Conservation (phyloP, 2,888 invertebrate genomes). For the Diplazon laetatorius region DNA sequence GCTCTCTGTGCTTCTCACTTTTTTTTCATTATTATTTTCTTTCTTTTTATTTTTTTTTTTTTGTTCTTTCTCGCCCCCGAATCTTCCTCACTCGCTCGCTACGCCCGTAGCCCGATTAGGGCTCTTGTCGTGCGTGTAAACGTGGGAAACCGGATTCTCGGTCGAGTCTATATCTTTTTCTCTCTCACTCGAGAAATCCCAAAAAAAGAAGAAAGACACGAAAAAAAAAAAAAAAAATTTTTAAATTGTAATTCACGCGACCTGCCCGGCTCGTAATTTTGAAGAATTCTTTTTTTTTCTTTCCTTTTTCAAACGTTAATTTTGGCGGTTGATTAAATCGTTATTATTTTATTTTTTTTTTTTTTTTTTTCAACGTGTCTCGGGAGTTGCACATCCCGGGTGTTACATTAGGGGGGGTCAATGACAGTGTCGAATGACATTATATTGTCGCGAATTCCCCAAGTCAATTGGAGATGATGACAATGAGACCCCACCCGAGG, state of each 20-base stretch:
- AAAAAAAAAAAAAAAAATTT: too few species aligned
- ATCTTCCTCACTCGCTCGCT: conserved; percentile 30
- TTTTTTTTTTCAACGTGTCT: conserved; percentile 15
- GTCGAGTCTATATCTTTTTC: conserved; percentile 53
- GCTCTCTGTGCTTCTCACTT: conserved; percentile 43
- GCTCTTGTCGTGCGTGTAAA: conserved; percentile 69
- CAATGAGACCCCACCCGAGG: conserved; percentile 62
- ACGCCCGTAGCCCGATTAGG: conserved; percentile 68
- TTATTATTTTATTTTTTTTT: too few species aligned
- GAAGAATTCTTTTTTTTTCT: conserved; percentile 15
- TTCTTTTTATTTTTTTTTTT: too few species aligned
- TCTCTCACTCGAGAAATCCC: conserved; percentile 34
- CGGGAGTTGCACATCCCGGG: neutral
- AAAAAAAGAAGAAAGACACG: conserved; percentile 19
- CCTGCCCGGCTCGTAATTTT: too few species aligned
- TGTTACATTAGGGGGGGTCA: neutral
- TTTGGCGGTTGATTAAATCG: too few species aligned
- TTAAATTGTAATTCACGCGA: too few species aligned
- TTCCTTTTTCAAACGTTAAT: conserved; percentile 13
- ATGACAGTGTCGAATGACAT: conserved; percentile 62
- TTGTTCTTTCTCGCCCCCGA: conserved; percentile 17
- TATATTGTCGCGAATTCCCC: conserved; percentile 67
- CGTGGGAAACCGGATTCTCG: conserved; percentile 73
- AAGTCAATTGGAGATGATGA: conserved; percentile 68
- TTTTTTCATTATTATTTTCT: too few species aligned